phyloP scores from a whole-genome alignment of 2,797 vertebrate genomes.

The Fratercula arctica region DNA sequence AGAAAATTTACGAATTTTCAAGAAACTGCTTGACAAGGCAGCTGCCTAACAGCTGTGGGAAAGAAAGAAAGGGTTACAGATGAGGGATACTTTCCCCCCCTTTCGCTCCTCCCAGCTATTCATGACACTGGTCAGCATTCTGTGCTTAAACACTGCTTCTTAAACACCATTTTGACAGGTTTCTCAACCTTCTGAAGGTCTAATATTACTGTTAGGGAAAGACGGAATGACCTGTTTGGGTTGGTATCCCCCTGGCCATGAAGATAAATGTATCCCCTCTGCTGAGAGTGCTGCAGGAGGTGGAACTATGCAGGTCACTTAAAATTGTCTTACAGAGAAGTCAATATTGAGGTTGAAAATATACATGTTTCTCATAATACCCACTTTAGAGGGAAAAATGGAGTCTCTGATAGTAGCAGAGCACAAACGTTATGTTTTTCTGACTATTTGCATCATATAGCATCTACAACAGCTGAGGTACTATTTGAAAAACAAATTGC shows the following conservation, averaged over 20 bases:
- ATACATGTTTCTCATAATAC: background rate
- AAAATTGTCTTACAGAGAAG: background rate
- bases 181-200: background rate
- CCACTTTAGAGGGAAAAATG: background rate
- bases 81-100: background rate
- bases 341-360: background rate
- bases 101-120: background rate
- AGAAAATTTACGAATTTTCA: background rate
- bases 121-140: background rate
- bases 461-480: background rate
- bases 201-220: background rate
- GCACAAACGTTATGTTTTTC: background rate
- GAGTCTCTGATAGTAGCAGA: background rate
- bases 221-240: background rate
- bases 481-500: background rate
- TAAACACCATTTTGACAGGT: background rate
- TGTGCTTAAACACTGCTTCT: background rate
- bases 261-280: background rate
- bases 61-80: background rate
- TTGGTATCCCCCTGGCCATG: background rate
- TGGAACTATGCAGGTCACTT: rapidly evolving
- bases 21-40: background rate
- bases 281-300: background rate
- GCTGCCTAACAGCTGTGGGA: background rate
- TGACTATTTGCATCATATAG: background rate